These are phyloP conservation scores for mouse (Mus musculus) DNA, from an alignment of 2,113 vertebrate genomes.

Conservation along the genomic window GRCm39 chr19:17535001-17535500, in stretches of 20 bases:
- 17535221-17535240: not conserved
- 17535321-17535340: not conserved
- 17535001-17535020: not conserved
- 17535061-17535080: not conserved
- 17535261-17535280: not conserved
- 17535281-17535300: not conserved
- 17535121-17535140: not conserved
- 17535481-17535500: conserved; percentile 50
- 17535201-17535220: not conserved
- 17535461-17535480: conserved; percentile 59
- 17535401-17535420: not conserved
- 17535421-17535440: not conserved
- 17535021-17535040: not conserved
- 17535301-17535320: not conserved
- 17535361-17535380: not conserved
- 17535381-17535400: not conserved
- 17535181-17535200: no score
- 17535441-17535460: conserved; percentile 4
- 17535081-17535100: not conserved
- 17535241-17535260: not conserved
- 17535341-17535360: not conserved
- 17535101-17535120: not conserved
- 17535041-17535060: conserved; percentile 26
- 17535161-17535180: not conserved
- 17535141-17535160: no score